These are phyloP conservation scores for Agapetus fuscipes DNA, from an alignment of 2,888 invertebrate species.

Conservation along the genomic window DNA sequence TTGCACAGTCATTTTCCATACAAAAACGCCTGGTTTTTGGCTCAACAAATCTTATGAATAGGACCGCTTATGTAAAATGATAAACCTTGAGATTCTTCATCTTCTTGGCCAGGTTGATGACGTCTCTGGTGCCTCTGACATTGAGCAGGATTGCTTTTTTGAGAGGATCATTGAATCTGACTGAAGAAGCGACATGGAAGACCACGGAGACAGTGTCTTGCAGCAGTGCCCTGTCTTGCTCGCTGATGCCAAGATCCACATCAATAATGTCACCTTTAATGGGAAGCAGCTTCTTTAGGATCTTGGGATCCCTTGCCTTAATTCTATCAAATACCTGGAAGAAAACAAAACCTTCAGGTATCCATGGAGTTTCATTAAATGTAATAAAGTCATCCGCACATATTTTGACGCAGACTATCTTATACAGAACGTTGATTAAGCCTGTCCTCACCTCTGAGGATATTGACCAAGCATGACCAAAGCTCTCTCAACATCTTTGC, in stretches of 20 bases:
- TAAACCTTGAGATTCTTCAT: constrained; percentile 23
- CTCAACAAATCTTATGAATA: too few relatives aligned
- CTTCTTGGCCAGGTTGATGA: constrained; percentile 18
- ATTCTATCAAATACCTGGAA: constrained; percentile 22
- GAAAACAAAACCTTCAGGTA: too few relatives aligned
- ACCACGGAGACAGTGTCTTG: constrained; percentile 19
- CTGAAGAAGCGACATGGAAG: constrained; percentile 22
- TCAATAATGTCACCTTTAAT: constrained; percentile 20
- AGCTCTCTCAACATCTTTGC: too few relatives aligned
- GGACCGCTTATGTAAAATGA: too few relatives aligned
- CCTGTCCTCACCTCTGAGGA: too few relatives aligned
- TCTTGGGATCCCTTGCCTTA: constrained; percentile 11
- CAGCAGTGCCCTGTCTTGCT: constrained; percentile 16
- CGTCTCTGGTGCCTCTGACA: constrained; percentile 21
- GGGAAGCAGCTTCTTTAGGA: constrained; percentile 19
- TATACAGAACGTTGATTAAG: too few relatives aligned
- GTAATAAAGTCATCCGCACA: too few relatives aligned
- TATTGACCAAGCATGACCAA: too few relatives aligned
- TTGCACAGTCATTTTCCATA: too few relatives aligned
- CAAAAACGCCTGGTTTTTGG: too few relatives aligned
- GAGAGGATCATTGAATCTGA: constrained; percentile 22
- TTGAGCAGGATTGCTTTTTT: constrained; percentile 20
- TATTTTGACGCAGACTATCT: too few relatives aligned
- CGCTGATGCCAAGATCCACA: constrained; percentile 18
- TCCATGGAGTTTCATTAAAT: too few relatives aligned